Evolutionary conservation across 2,888 invertebrate species (phyloP).

Genomic region (Drosophila hamatofila): DNA sequence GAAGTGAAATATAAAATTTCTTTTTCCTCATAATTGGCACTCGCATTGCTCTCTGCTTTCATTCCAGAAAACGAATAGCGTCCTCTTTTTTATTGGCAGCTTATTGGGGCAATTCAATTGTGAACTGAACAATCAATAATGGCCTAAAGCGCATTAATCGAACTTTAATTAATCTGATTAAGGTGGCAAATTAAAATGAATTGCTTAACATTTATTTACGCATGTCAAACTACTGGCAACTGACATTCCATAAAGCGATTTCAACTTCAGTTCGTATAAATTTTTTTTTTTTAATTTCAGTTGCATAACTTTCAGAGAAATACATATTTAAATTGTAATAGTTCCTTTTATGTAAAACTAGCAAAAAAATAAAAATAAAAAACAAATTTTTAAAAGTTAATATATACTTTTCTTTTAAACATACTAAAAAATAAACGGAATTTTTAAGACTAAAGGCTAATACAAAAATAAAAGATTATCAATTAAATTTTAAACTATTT

Average conservation of each 20-base stretch:
- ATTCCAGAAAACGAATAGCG: slow-evolving; percentile 8
- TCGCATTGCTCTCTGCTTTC: background rate
- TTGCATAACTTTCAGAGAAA: background rate
- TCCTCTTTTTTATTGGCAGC: background rate
- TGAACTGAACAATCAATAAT: background rate
- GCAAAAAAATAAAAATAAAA: no score
- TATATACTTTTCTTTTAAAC: no score
- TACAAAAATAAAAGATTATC: no score
- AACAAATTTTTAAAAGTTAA: no score
- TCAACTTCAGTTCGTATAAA: background rate
- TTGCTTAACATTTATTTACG: background rate
- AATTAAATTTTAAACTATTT: no score
- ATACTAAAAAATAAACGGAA: no score
- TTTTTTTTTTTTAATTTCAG: background rate
- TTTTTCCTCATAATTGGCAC: slow-evolving; percentile 11
- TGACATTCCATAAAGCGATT: background rate
- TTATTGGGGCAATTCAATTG: background rate
- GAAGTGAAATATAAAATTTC: slow-evolving; percentile 14
- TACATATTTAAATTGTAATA: background rate
- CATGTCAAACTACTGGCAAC: no score
- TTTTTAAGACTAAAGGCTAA: no score
- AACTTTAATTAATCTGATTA: slow-evolving; percentile 1
- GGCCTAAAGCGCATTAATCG: background rate
- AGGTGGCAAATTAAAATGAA: background rate
- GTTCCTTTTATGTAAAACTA: no score